Conservation (phyloP, 2,888 invertebrate genomes). For the Diarsia rubi region DNA sequence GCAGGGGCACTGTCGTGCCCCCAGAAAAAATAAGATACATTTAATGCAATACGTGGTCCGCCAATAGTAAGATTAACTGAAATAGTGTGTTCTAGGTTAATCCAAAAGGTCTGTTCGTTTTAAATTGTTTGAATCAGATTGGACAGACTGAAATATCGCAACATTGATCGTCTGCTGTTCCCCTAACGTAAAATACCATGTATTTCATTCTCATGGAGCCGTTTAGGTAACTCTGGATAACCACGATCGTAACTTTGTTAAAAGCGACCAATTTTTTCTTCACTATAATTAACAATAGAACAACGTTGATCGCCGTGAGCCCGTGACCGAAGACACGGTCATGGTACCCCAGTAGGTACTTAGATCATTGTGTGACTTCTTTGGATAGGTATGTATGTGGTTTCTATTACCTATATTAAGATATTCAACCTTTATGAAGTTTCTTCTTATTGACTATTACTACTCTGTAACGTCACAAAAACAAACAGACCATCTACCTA, state of each 20-base stretch:
- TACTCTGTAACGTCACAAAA: conserved; percentile 17
- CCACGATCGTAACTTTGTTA: not conserved
- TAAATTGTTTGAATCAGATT: not conserved
- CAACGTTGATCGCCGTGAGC: not conserved
- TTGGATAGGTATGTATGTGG: not conserved
- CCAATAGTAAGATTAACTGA: not conserved
- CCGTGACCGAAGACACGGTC: not conserved
- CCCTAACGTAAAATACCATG: not conserved
- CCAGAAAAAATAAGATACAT: too few relatives aligned
- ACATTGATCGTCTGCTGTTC: not conserved
- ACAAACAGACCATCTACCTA: not conserved
- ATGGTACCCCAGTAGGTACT: not conserved
- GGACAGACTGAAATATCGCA: not conserved
- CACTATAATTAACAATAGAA: not conserved
- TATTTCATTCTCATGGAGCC: not conserved
- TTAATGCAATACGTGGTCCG: not conserved
- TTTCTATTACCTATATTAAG: not conserved
- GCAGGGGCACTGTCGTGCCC: too few relatives aligned
- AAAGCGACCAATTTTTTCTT: too few relatives aligned
- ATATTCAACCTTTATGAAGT: conserved; percentile 4
- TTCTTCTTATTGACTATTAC: not conserved
- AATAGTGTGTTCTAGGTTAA: not conserved
- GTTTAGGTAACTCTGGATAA: not conserved
- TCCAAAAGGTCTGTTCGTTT: not conserved
- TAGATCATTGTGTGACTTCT: too few relatives aligned